Percentiles rank a stretch among this genome's conserved stretches.
phyloP scores from a whole-genome alignment of 2,113 vertebrate genomes.

The Morone saxatilis region DNA sequence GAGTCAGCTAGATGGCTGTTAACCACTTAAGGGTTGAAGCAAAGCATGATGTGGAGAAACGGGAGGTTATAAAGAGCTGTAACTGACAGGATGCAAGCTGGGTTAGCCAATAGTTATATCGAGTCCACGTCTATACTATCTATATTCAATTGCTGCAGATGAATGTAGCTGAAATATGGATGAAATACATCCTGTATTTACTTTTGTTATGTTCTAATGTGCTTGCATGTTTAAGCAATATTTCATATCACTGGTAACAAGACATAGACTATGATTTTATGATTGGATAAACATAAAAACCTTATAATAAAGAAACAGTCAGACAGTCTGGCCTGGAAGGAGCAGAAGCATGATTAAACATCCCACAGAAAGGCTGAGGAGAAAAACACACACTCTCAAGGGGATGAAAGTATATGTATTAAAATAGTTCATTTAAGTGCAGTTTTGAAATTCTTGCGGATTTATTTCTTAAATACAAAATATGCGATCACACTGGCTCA shows the following conservation, averaged over 20 bases:
- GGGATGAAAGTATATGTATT: not conserved
- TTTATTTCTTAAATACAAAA: not conserved
- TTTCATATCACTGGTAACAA: not conserved
- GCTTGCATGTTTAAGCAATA: not conserved
- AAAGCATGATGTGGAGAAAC: conserved; percentile 25
- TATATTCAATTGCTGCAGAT: not conserved
- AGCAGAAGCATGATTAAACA: no score
- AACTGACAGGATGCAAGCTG: conserved; percentile 20
- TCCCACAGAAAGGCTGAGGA: not conserved
- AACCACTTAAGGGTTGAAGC: conserved; percentile 72
- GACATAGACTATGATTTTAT: not conserved
- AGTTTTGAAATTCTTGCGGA: no score
- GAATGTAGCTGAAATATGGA: not conserved
- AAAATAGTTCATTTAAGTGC: no score
- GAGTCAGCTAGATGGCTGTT: conserved; percentile 70
- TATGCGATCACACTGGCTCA: not conserved
- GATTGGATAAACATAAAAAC: not conserved
- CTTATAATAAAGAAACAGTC: not conserved
- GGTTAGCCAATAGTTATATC: not conserved
- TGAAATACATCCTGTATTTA: not conserved
- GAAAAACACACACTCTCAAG: not conserved
- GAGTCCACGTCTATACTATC: not conserved
- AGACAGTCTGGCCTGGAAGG: not conserved
- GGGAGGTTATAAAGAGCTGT: conserved; percentile 18
- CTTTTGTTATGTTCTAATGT: not conserved